phyloP scores from a whole-genome alignment of 2,888 invertebrate genomes.

The Ecliptopera silaceata region DNA sequence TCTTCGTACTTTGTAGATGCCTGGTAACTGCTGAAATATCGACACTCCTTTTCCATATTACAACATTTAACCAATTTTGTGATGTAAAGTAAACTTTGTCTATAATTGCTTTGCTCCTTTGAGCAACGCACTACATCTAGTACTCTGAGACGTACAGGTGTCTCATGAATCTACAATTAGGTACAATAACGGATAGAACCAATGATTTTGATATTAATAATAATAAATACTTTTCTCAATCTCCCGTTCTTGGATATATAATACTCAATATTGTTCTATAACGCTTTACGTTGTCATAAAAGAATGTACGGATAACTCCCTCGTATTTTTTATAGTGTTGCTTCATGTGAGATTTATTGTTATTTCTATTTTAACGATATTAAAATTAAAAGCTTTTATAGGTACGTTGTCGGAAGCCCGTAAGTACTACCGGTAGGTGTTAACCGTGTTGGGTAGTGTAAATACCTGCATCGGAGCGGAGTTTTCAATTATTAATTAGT shows the following conservation, averaged over 20 bases:
- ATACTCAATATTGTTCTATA: slow-evolving; percentile 40
- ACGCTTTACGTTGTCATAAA: slow-evolving; percentile 43
- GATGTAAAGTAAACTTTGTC: too few species aligned
- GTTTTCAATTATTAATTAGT: neutral
- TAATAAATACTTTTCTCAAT: neutral
- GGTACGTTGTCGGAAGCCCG: too few species aligned
- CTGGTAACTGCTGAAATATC: slow-evolving; percentile 12
- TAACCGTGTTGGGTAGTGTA: too few species aligned
- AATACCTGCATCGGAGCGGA: too few species aligned
- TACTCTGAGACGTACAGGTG: too few species aligned
- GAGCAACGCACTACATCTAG: too few species aligned
- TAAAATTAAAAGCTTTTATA: slow-evolving; percentile 33
- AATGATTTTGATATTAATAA: too few species aligned
- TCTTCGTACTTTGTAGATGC: slow-evolving; percentile 13
- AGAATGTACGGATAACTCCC: too few species aligned
- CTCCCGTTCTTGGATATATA: neutral
- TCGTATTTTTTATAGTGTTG: slow-evolving; percentile 38
- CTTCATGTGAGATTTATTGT: slow-evolving; percentile 40
- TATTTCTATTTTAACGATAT: slow-evolving; percentile 35
- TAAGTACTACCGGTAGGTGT: too few species aligned
- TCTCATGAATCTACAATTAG: too few species aligned
- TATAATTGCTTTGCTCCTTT: too few species aligned
- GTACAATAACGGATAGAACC: neutral
- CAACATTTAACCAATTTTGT: too few species aligned
- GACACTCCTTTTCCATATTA: neutral